Percentiles rank a stretch among this genome's conserved stretches.
Evolutionary conservation across 2,888 invertebrate species (phyloP).

Genomic region (Mythimna loreyi): DNA sequence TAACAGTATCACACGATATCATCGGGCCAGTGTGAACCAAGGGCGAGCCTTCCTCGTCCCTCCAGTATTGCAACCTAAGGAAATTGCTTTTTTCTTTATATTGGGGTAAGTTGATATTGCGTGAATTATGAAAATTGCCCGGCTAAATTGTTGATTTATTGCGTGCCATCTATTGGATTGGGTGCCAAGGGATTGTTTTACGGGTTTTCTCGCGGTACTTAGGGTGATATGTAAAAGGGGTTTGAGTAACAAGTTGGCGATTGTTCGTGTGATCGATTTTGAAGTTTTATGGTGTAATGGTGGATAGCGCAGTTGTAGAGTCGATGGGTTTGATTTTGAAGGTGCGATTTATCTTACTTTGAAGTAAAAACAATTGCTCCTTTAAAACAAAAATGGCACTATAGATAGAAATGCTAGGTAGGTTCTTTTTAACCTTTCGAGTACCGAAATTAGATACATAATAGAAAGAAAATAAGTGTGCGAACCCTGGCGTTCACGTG

Average conservation of each 20-base stretch:
- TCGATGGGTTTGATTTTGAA: neutral
- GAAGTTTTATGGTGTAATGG: neutral
- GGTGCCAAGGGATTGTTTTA: constrained; percentile 72
- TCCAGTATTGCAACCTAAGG: constrained; percentile 85
- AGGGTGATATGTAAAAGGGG: constrained; percentile 34
- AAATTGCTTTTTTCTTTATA: constrained; percentile 90
- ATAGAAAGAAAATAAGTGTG: too few relatives aligned
- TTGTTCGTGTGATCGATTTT: neutral
- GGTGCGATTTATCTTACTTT: too few relatives aligned
- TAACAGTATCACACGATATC: constrained; percentile 50
- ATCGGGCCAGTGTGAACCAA: constrained; percentile 73
- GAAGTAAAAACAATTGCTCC: neutral
- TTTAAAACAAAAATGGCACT: too few relatives aligned
- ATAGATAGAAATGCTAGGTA: too few relatives aligned
- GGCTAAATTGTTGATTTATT: constrained; percentile 89
- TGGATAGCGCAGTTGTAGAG: too few relatives aligned
- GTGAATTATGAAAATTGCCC: constrained; percentile 90
- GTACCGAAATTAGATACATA: too few relatives aligned
- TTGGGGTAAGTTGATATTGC: constrained; percentile 88
- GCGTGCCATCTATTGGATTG: constrained; percentile 76
- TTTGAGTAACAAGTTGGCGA: constrained; percentile 24
- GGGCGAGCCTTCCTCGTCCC: constrained; percentile 74
- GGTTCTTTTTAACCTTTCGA: too few relatives aligned
- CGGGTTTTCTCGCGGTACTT: constrained; percentile 59
- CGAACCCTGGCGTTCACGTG: too few relatives aligned